Percentiles rank a stretch among this genome's conserved stretches.
phyloP scores from a whole-genome alignment of 2,888 invertebrate species.

The Chydorus sphaericus region DNA sequence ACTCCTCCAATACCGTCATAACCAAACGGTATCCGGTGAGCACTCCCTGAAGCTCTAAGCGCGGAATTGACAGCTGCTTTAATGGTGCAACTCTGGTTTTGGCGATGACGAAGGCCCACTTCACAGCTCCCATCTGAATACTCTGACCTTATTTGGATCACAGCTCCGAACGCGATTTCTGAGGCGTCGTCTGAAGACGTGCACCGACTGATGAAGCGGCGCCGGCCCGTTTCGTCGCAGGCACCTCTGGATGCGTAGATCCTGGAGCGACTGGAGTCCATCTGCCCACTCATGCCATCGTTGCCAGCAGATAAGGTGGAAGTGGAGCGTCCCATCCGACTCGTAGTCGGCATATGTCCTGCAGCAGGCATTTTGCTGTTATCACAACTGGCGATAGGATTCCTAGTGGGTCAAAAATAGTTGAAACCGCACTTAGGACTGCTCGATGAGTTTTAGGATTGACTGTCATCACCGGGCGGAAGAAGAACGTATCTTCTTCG shows the following conservation, averaged over 20 bases:
- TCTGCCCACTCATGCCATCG: not conserved
- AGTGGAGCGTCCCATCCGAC: not conserved
- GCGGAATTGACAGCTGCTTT: not conserved
- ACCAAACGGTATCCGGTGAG: too few species aligned
- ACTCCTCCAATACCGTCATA: too few species aligned
- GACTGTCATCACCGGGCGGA: not conserved
- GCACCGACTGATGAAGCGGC: too few species aligned
- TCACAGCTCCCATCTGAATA: too few species aligned
- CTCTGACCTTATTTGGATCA: too few species aligned
- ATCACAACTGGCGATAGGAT: not conserved
- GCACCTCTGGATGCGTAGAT: too few species aligned
- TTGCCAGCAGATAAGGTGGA: not conserved
- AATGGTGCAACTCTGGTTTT: too few species aligned
- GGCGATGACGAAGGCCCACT: too few species aligned
- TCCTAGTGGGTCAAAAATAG: not conserved
- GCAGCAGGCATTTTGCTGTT: not conserved
- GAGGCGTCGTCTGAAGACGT: too few species aligned
- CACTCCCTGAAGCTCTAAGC: conserved; percentile 1
- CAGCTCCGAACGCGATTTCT: too few species aligned
- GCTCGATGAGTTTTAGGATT: not conserved
- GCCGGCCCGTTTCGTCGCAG: too few species aligned
- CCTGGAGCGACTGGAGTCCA: too few species aligned
- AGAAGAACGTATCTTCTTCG: not conserved
- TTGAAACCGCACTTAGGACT: not conserved
- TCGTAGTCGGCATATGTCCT: not conserved